Evolutionary conservation across 1,140 invertebrate species (phyloP).

Genomic region (Triops longicaudatus): DNA sequence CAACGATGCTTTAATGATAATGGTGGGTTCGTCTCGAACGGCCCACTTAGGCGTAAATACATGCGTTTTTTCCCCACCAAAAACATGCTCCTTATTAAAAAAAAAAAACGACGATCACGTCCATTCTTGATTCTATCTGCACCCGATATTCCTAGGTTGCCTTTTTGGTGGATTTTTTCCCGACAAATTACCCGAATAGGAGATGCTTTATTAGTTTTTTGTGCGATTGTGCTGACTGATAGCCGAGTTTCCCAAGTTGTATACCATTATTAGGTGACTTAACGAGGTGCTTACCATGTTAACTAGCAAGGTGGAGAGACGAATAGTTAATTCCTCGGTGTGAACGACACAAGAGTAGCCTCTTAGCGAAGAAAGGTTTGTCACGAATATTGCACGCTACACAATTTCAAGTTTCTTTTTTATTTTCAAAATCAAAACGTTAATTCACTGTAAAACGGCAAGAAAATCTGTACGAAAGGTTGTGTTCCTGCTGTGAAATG

Average conservation of each 20-base stretch:
- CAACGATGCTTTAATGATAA: neutral
- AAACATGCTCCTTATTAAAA: neutral
- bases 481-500: too few relatives aligned
- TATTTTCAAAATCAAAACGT: too few relatives aligned
- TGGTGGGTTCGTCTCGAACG: neutral
- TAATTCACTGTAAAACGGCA: too few relatives aligned
- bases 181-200: too few relatives aligned
- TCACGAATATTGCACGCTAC: neutral
- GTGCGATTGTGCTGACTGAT: too few relatives aligned
- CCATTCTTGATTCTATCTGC: too few relatives aligned
- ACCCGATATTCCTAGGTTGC: too few relatives aligned
- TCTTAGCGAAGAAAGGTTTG: neutral
- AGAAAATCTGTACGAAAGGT: too few relatives aligned
- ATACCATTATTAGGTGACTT: neutral
- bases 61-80: neutral
- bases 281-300: neutral
- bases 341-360: constrained; percentile 7
- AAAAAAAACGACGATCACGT: too few relatives aligned
- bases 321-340: neutral
- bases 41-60: neutral
- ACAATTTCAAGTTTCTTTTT: neutral
- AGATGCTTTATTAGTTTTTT: too few relatives aligned
- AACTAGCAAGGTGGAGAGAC: neutral
- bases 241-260: too few relatives aligned
- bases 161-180: too few relatives aligned